Conservation (phyloP, 2,797 vertebrate species). For the Mastacembelus armatus region DNA sequence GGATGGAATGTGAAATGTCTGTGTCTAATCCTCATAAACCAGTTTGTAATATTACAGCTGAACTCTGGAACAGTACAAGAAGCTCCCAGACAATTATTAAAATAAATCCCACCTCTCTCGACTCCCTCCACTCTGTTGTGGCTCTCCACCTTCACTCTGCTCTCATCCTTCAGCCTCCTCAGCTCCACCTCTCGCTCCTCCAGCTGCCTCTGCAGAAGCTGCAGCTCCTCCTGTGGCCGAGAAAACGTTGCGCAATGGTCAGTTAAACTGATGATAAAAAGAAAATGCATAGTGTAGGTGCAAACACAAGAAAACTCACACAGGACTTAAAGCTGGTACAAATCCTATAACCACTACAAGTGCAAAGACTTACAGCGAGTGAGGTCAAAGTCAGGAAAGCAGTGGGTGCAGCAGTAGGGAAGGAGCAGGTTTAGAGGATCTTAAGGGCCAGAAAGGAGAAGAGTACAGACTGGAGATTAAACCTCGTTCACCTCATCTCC, state of each 20-base stretch:
- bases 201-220: conserved; percentile 88
- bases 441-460: conserved; percentile 46
- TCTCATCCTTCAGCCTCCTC: conserved; percentile 84
- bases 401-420: conserved; percentile 56
- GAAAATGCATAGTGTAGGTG: too few relatives aligned
- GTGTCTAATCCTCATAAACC: conserved; percentile 53
- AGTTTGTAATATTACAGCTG: conserved; percentile 28
- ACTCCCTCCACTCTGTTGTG: conserved; percentile 76
- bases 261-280: too few relatives aligned
- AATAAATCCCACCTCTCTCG: conserved; percentile 84
- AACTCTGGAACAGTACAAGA: conserved; percentile 14
- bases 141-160: conserved; percentile 69
- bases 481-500: conserved; percentile 67
- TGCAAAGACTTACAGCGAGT: conserved; percentile 64
- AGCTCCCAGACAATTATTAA: conserved; percentile 27
- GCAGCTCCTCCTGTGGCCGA: conserved; percentile 88
- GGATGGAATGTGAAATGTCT: conserved; percentile 49
- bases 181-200: conserved; percentile 90
- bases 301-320: background rate
- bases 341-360: conserved; percentile 11
- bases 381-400: conserved; percentile 64
- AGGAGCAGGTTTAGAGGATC: conserved; percentile 64
- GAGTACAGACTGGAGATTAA: conserved; percentile 53
- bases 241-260: background rate
- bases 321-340: conserved; percentile 1